Conservation (phyloP, 2,113 vertebrate genomes). For the Ochotona princeps region DNA sequence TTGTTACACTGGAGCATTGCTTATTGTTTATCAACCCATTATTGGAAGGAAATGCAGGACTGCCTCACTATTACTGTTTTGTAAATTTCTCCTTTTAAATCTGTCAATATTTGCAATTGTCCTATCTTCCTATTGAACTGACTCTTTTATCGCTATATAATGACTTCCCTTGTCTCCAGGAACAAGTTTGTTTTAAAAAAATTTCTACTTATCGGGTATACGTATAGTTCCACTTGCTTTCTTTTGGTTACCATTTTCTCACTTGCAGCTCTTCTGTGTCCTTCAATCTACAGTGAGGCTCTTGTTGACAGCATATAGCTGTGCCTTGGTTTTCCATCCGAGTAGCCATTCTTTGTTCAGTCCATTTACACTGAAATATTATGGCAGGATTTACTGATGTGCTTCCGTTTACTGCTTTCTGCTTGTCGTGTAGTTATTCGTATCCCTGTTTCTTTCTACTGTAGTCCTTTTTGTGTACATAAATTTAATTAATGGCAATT, state of each 20-base stretch:
- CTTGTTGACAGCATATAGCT: background rate
- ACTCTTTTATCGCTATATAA: background rate
- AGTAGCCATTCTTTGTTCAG: background rate
- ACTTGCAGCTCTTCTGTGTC: background rate
- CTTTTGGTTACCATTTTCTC: background rate
- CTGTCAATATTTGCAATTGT: background rate
- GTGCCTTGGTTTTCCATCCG: background rate
- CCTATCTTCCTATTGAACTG: background rate
- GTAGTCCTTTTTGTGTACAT: background rate
- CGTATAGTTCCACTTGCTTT: background rate
- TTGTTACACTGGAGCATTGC: too few species aligned
- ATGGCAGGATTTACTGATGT: background rate
- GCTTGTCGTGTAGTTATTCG: background rate
- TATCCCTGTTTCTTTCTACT: background rate
- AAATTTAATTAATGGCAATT: too few species aligned
- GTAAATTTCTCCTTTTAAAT: background rate
- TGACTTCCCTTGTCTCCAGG: background rate
- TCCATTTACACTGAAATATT: background rate
- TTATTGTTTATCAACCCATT: background rate
- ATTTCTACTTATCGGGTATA: background rate
- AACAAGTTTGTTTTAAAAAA: background rate
- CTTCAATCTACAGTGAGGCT: background rate
- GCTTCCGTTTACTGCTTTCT: background rate
- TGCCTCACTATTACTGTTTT: background rate
- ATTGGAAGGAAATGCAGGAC: background rate